Conservation (phyloP, 2,888 invertebrate species). For the Catocala fraxini region DNA sequence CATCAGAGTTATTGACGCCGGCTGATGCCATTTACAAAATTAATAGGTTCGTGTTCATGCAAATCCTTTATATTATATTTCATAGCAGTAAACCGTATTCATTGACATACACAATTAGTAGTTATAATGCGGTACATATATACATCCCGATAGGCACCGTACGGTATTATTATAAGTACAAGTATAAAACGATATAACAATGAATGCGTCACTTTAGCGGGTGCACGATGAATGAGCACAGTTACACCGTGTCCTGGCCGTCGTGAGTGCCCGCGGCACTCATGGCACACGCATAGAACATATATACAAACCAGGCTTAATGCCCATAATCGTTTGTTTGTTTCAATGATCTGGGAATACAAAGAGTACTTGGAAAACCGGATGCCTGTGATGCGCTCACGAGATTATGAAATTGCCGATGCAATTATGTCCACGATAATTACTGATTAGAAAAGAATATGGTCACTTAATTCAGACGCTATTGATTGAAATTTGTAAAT, state of each 20-base stretch:
- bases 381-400: slow-evolving; percentile 31
- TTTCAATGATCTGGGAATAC: slow-evolving; percentile 37
- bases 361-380: slow-evolving; percentile 31
- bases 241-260: slow-evolving; percentile 31
- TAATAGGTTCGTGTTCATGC: too few relatives aligned
- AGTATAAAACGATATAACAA: slow-evolving; percentile 25
- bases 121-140: too few relatives aligned
- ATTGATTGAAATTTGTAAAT: too few relatives aligned
- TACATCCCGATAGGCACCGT: background rate
- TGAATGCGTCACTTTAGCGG: slow-evolving; percentile 28
- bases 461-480: background rate
- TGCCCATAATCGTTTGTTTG: slow-evolving; percentile 45
- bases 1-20: too few relatives aligned
- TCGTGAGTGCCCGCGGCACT: slow-evolving; percentile 76
- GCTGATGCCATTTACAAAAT: too few relatives aligned
- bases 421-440: background rate
- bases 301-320: slow-evolving; percentile 23
- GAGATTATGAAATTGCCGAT: slow-evolving; percentile 1
- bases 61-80: too few relatives aligned
- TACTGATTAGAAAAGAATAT: background rate
- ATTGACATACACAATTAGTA: too few relatives aligned
- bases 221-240: slow-evolving; percentile 34
- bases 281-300: slow-evolving; percentile 56
- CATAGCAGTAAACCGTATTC: too few relatives aligned
- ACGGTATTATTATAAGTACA: background rate